phyloP scores from a whole-genome alignment of 2,888 invertebrate species.

The Phaonia tiefii region DNA sequence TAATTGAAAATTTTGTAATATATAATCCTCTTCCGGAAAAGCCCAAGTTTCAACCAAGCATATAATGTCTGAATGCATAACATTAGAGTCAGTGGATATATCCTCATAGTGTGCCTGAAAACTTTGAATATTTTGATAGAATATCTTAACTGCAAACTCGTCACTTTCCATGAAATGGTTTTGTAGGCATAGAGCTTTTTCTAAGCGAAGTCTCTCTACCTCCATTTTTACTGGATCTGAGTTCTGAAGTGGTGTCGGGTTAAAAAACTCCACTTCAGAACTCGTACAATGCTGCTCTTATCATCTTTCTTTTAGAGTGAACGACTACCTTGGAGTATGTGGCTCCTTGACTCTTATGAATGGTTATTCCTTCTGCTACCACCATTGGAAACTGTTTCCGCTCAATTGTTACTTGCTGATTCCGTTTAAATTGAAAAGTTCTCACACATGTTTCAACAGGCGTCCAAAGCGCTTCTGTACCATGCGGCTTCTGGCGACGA shows the following conservation, averaged over 20 bases:
- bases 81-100: neutral
- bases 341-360: slow-evolving; percentile 41
- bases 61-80: neutral
- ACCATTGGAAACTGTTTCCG: slow-evolving; percentile 32
- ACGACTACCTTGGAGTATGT: slow-evolving; percentile 22
- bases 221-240: too few species aligned
- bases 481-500: neutral
- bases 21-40: slow-evolving; percentile 12
- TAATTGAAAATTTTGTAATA: too few species aligned
- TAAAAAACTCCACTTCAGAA: neutral
- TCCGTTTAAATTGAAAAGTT: slow-evolving; percentile 8
- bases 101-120: slow-evolving; percentile 8
- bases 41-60: slow-evolving; percentile 22
- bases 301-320: neutral
- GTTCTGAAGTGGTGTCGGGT: too few species aligned
- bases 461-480: slow-evolving; percentile 13
- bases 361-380: slow-evolving; percentile 34
- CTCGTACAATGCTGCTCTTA: neutral
- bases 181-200: neutral
- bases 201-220: neutral
- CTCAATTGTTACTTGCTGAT: slow-evolving; percentile 42
- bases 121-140: slow-evolving; percentile 8
- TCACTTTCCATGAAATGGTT: neutral
- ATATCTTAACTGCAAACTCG: neutral
- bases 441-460: slow-evolving; percentile 18